These are phyloP conservation scores for Cheilosia scutellata DNA, from an alignment of 2,888 invertebrate species.

Conservation along the genomic window DNA sequence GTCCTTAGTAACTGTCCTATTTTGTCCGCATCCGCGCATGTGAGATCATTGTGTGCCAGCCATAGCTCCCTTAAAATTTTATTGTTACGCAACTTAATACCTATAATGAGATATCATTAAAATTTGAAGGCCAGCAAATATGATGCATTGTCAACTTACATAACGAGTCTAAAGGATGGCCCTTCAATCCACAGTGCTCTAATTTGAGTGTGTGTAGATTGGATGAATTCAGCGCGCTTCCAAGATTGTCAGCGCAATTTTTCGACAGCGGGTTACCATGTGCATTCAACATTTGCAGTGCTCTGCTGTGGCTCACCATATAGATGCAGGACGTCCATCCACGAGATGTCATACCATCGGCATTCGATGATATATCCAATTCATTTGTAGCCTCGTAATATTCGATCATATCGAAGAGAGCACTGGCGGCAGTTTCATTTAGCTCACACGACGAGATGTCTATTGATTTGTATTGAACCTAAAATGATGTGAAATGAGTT, in stretches of 20 bases:
- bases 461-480: slow-evolving; percentile 84
- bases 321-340: slow-evolving; percentile 92
- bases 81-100: slow-evolving; percentile 92
- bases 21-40: slow-evolving; percentile 90
- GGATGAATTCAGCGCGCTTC: slow-evolving; percentile 89
- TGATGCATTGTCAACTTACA: slow-evolving; percentile 85
- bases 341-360: slow-evolving; percentile 88
- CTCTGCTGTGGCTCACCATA: slow-evolving; percentile 83
- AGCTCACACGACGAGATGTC: slow-evolving; percentile 83
- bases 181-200: slow-evolving; percentile 90
- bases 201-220: slow-evolving; percentile 90
- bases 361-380: slow-evolving; percentile 91
- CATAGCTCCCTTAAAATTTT: slow-evolving; percentile 91
- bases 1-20: slow-evolving; percentile 90
- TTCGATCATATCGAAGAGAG: slow-evolving; percentile 95
- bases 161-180: slow-evolving; percentile 89
- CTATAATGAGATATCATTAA: slow-evolving; percentile 83
- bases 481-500: slow-evolving; percentile 14
- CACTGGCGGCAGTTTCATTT: slow-evolving; percentile 87
- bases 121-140: no score
- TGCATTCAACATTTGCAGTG: slow-evolving; percentile 82
- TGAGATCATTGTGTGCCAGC: slow-evolving; percentile 92
- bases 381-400: slow-evolving; percentile 93
- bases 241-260: slow-evolving; percentile 87
- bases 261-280: slow-evolving; percentile 83